phyloP scores from a whole-genome alignment of 2,888 invertebrate species.

The Lathronympha strigana region DNA sequence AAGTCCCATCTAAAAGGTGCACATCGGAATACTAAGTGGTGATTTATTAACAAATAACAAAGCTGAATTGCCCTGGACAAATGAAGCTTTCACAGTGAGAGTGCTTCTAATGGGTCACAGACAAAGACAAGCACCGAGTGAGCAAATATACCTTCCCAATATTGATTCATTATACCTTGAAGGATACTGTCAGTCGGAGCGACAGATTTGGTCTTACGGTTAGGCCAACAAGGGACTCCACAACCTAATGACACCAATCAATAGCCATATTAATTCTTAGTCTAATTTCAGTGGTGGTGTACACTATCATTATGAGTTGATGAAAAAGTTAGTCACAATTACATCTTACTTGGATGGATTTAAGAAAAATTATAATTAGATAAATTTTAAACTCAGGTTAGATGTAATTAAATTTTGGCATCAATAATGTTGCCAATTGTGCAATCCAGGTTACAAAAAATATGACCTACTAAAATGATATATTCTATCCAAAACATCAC shows the following conservation, averaged over 20 bases:
- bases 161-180: slow-evolving; percentile 59
- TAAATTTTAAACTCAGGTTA: not conserved
- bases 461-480: not conserved
- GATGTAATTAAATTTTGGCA: slow-evolving; percentile 4
- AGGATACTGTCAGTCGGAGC: slow-evolving; percentile 60
- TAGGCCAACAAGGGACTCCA: slow-evolving; percentile 77
- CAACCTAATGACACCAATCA: slow-evolving; percentile 64
- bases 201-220: slow-evolving; percentile 64
- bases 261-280: slow-evolving; percentile 45
- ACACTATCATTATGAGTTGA: slow-evolving; percentile 3
- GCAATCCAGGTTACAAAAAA: slow-evolving; percentile 8
- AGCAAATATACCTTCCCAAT: slow-evolving; percentile 44
- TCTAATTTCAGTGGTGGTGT: not conserved
- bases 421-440: slow-evolving; percentile 14
- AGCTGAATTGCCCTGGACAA: slow-evolving; percentile 6
- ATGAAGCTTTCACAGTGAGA: slow-evolving; percentile 25
- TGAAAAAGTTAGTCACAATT: not conserved
- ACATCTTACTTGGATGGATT: not conserved
- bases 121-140: slow-evolving; percentile 26
- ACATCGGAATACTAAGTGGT: slow-evolving; percentile 41
- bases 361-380: slow-evolving; percentile 17
- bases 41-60: slow-evolving; percentile 20
- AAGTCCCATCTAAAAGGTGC: slow-evolving; percentile 81
- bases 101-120: slow-evolving; percentile 24
- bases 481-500: not conserved